These are phyloP conservation scores for Bombus superbus DNA, from an alignment of 1,140 invertebrate genomes.

Conservation along the genomic window DNA sequence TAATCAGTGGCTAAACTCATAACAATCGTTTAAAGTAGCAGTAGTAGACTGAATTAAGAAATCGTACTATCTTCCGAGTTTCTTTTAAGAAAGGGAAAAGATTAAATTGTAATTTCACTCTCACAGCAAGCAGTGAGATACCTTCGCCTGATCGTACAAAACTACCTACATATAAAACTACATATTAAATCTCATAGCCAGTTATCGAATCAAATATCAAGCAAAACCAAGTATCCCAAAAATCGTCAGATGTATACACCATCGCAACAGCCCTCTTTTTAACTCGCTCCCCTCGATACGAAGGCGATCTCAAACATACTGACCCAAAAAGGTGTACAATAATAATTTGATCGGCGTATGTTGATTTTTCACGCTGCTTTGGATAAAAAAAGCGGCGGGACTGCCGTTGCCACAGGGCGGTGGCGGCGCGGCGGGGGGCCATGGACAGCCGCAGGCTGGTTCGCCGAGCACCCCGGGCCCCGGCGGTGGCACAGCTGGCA, in stretches of 20 bases:
- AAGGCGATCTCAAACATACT: background rate
- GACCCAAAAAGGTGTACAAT: background rate
- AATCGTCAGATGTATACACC: constrained; percentile 14
- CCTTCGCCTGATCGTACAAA: too few species aligned
- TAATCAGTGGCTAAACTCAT: too few species aligned
- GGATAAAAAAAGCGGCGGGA: constrained; percentile 63
- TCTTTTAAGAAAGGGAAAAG: too few species aligned
- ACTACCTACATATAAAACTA: too few species aligned
- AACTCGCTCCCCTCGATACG: background rate
- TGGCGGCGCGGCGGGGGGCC: constrained; percentile 60
- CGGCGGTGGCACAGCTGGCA: constrained; percentile 54
- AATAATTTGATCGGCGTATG: constrained; percentile 50
- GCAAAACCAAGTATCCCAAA: too few species aligned
- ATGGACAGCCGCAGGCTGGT: constrained; percentile 77
- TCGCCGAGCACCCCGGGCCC: constrained; percentile 74
- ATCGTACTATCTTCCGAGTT: too few species aligned
- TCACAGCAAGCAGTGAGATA: too few species aligned
- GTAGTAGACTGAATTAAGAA: too few species aligned
- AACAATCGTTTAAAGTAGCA: too few species aligned
- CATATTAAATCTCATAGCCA: background rate
- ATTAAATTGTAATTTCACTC: too few species aligned
- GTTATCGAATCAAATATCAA: background rate
- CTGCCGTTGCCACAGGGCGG: constrained; percentile 69
- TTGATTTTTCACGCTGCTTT: constrained; percentile 60
- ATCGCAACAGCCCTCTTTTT: background rate